Percentiles rank a stretch among this genome's conserved stretches.
These are phyloP conservation scores for Acanthococcus lagerstroemiae DNA, from an alignment of 2,888 invertebrate species.

Conservation along the genomic window DNA sequence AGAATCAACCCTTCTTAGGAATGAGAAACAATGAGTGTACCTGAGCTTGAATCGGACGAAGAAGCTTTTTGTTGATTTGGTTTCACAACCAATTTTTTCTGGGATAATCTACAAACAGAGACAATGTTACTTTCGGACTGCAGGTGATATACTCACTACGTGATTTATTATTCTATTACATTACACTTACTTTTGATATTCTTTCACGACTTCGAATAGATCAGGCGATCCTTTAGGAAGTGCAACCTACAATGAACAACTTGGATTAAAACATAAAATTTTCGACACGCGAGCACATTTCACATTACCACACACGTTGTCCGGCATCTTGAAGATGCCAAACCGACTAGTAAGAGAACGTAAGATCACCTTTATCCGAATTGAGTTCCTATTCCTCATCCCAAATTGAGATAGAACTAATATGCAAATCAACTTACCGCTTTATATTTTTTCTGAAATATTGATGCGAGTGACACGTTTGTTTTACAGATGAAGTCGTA, in stretches of 20 bases:
- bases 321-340: background rate
- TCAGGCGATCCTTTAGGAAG: conserved; percentile 39
- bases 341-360: too few relatives aligned
- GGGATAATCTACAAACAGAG: conserved; percentile 32
- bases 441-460: conserved; percentile 61
- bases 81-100: conserved; percentile 32
- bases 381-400: too few relatives aligned
- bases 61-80: conserved; percentile 39
- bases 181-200: conserved; percentile 46
- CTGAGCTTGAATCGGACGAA: conserved; percentile 42
- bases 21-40: background rate
- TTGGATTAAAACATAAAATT: background rate
- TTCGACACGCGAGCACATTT: background rate
- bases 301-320: background rate
- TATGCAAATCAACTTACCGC: conserved; percentile 51
- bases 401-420: background rate
- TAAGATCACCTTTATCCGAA: too few relatives aligned
- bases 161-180: background rate
- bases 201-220: conserved; percentile 51
- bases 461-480: conserved; percentile 51
- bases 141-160: background rate
- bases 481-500: conserved; percentile 54
- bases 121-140: background rate
- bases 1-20: background rate
- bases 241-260: conserved; percentile 33